Evolutionary conservation across 1,140 invertebrate genomes (phyloP), one percentile per base, ranked within the genome.

Genomic region (Drosophila parabipectinata): DNA sequence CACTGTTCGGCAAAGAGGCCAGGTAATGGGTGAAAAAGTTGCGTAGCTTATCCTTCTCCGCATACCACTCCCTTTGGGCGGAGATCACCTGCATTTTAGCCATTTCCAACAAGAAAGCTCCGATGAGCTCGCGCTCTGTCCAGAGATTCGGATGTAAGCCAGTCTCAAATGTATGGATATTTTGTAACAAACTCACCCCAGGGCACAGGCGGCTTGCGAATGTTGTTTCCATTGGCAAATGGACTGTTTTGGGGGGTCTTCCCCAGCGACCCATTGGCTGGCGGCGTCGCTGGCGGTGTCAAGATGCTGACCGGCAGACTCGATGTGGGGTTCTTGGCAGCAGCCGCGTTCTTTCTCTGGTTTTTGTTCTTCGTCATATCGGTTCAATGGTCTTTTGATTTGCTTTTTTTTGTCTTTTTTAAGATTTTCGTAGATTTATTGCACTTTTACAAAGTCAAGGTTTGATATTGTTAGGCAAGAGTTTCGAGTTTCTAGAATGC

Each of bases 291-390:
- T 15, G 67, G 53, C n/a, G 81, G 68, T 14, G 77, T 74, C 45
- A 73, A 28, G n/a, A 67, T 30, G 9, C 41, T 28, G 18, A 15
- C 14, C 18, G 67, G 50, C n/a, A 21, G 73, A 4, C 15, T 9
- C 62, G 30, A 57, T 62, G 12, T 71, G 3, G 34, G 47, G 7
- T 57, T 45, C 61, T 55, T 63, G 14, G 56, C 62, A 30, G 58
- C 41, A 21, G 52, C 47, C 8, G 59, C 54, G 56, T 62, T 85
- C 56, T 62, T 77, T 58, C 77, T 85, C 56, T 74, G 62, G 32
- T 55, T 84, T 69, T 84, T 81, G 41, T 53, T 87, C 30, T 85
- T 85, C 41, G 73, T 81, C 81, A 85, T 85, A n/a, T 55, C 77
- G 30, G 21, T 47, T 52, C 21, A 6, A 62, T n/a, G 41, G 4